A percentile compares a stretch with the other conserved stretches of the same genome.
These are phyloP conservation scores for Philypnodon macrostomus DNA, from an alignment of 2,797 vertebrate species.

Conservation along the genomic window DNA sequence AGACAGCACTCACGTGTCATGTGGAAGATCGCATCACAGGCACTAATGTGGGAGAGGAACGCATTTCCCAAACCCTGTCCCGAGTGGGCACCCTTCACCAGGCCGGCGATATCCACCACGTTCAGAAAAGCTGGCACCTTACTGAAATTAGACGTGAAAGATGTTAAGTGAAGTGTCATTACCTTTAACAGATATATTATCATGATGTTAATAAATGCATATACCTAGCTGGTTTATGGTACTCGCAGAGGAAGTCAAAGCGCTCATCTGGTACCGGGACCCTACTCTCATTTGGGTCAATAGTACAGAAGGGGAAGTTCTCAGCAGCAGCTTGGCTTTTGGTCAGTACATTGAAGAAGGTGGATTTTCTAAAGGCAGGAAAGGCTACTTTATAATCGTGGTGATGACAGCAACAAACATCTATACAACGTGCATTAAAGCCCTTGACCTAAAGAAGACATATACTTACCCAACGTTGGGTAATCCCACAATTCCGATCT, in stretches of 20 bases:
- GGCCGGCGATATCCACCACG: constrained; percentile 96
- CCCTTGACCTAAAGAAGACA: background rate
- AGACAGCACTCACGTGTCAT: constrained; percentile 85
- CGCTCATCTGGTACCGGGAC: constrained; percentile 96
- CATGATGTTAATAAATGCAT: too few relatives aligned
- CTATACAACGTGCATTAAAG: background rate
- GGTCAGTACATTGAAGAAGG: constrained; percentile 97
- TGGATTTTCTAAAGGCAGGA: constrained; percentile 86
- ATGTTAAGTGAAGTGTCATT: too few relatives aligned
- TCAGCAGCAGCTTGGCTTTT: constrained; percentile 95
- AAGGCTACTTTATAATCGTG: background rate
- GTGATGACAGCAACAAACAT: background rate
- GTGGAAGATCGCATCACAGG: constrained; percentile 96
- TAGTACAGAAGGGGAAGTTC: constrained; percentile 98
- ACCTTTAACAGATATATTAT: too few relatives aligned
- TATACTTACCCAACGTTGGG: constrained; percentile 93
- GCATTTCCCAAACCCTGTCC: constrained; percentile 97
- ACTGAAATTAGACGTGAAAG: too few relatives aligned
- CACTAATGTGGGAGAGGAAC: constrained; percentile 96
- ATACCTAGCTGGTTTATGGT: constrained; percentile 95
- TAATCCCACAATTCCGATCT: constrained; percentile 96
- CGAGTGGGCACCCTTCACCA: constrained; percentile 93
- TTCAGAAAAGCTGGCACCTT: constrained; percentile 98
- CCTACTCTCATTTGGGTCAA: constrained; percentile 96
- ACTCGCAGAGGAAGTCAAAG: constrained; percentile 91